Percentiles rank a stretch among this genome's conserved stretches.
phyloP scores from a whole-genome alignment of 1,140 invertebrate genomes.

The Calosoma granatense region DNA sequence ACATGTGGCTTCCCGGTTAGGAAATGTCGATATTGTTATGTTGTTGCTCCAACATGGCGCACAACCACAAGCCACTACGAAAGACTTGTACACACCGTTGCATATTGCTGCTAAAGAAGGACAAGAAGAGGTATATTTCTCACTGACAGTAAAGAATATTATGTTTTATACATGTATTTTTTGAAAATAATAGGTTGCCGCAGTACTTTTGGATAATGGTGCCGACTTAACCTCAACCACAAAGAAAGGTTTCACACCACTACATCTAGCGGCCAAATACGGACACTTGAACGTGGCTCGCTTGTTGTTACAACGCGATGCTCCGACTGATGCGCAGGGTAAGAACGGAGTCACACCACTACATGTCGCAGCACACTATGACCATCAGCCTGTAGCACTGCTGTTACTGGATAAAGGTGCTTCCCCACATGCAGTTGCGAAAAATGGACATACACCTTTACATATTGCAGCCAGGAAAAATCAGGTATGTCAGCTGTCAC shows the following conservation, averaged over 20 bases:
- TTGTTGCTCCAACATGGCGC: conserved; percentile 85
- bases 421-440: conserved; percentile 88
- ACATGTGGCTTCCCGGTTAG: conserved; percentile 84
- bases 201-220: conserved; percentile 84
- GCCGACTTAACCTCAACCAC: conserved; percentile 84
- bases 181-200: conserved; percentile 65
- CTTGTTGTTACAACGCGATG: conserved; percentile 74
- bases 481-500: conserved; percentile 50
- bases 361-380: conserved; percentile 96
- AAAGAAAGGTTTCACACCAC: conserved; percentile 94
- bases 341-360: conserved; percentile 97
- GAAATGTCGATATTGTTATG: conserved; percentile 89
- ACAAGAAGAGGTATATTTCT: conserved; percentile 59
- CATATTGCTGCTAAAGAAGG: conserved; percentile 98
- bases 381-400: conserved; percentile 86
- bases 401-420: conserved; percentile 89
- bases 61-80: conserved; percentile 74
- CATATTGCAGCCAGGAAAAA: conserved; percentile 98
- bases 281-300: conserved; percentile 88
- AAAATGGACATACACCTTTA: conserved; percentile 96
- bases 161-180: too few species aligned
- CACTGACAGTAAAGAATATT: conserved; percentile 2
- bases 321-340: conserved; percentile 88
- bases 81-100: conserved; percentile 91
- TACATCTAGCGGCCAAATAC: conserved; percentile 96